Evolutionary conservation across 2,888 invertebrate species (phyloP).

Genomic region (Nomada goodeniana): DNA sequence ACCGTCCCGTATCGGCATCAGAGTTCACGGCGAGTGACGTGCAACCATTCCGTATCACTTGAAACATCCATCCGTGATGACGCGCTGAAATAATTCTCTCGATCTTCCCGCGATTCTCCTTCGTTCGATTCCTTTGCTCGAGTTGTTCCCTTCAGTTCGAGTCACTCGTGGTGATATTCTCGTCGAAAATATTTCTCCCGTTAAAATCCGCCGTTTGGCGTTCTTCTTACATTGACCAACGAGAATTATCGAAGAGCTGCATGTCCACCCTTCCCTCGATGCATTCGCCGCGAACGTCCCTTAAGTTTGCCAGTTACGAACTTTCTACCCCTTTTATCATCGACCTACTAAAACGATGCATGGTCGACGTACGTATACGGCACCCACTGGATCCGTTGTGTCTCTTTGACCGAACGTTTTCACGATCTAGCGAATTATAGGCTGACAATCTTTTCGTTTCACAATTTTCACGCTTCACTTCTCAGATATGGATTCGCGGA

Average conservation of each 20-base stretch:
- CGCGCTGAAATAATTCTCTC: too few species aligned
- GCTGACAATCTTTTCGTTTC: not conserved
- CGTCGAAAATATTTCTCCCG: not conserved
- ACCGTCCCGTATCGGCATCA: constrained; percentile 31
- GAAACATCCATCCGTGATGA: not conserved
- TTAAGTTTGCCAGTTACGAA: constrained; percentile 39
- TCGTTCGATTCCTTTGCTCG: not conserved
- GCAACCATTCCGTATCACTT: constrained; percentile 29
- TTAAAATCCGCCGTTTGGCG: not conserved
- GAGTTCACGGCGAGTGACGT: constrained; percentile 36
- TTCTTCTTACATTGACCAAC: not conserved
- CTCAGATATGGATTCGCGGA: not conserved
- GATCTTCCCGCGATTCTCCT: constrained; percentile 1
- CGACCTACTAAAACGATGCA: constrained; percentile 53
- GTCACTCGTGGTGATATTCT: not conserved
- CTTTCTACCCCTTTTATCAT: constrained; percentile 9
- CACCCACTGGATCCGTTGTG: constrained; percentile 1
- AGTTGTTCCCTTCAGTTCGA: too few species aligned
- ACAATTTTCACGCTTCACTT: not conserved
- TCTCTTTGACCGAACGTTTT: not conserved
- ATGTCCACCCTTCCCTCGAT: constrained; percentile 10
- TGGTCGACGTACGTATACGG: constrained; percentile 41
- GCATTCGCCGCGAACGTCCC: constrained; percentile 45
- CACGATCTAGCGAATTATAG: not conserved
- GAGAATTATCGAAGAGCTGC: constrained; percentile 10